These are phyloP conservation scores for Drosophila sp. DNA, from an alignment of 1,140 invertebrate genomes.

Conservation along the genomic window DNA sequence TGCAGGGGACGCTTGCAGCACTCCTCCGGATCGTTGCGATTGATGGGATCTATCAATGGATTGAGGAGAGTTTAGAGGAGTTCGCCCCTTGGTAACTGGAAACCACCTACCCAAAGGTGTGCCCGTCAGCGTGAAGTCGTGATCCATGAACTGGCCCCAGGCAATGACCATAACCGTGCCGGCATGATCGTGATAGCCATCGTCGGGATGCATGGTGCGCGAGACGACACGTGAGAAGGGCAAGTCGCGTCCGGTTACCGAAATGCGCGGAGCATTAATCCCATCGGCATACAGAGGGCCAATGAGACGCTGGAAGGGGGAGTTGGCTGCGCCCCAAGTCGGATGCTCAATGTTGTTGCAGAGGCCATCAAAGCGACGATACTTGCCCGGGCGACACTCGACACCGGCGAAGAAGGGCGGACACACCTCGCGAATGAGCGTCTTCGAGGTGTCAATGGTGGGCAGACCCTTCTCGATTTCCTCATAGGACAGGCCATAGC, in stretches of 20 bases:
- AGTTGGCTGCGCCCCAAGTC: constrained; percentile 93
- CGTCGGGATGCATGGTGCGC: constrained; percentile 94
- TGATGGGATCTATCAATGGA: constrained; percentile 87
- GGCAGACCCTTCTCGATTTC: constrained; percentile 94
- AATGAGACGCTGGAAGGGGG: constrained; percentile 92
- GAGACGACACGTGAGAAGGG: constrained; percentile 93
- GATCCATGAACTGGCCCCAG: constrained; percentile 97
- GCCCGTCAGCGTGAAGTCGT: constrained; percentile 95
- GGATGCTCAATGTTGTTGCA: constrained; percentile 97
- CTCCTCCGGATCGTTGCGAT: constrained; percentile 94
- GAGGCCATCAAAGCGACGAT: constrained; percentile 93
- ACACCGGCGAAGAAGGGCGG: constrained; percentile 94
- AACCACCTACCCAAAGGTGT: constrained; percentile 89
- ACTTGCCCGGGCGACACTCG: constrained; percentile 94
- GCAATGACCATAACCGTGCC: constrained; percentile 96
- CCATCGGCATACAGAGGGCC: constrained; percentile 91
- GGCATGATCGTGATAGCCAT: constrained; percentile 96
- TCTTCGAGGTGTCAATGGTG: constrained; percentile 94
- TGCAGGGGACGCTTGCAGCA: constrained; percentile 91
- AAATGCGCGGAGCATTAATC: constrained; percentile 91
- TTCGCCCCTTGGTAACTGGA: too few relatives aligned
- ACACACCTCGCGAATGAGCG: constrained; percentile 93
- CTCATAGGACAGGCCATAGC: constrained; percentile 92
- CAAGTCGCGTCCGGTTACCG: constrained; percentile 87
- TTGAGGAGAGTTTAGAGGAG: neutral